phyloP scores from a whole-genome alignment of 2,113 vertebrate species.

The Sorex araneus region DNA sequence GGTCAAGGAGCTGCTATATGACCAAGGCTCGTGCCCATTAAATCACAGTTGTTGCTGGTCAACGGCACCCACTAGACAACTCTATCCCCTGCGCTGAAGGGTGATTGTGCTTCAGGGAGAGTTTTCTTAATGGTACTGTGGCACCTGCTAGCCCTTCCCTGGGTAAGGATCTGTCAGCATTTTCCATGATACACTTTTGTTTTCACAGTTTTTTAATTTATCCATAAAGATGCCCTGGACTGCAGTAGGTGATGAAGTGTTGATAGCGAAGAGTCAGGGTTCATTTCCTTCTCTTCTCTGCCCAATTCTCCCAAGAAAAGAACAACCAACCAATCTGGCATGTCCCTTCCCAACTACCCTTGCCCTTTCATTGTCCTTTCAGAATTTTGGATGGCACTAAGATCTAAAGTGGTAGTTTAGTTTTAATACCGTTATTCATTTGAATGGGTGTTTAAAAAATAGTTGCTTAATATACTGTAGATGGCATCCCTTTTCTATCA shows the following conservation, averaged over 20 bases:
- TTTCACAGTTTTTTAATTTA: conserved; percentile 89
- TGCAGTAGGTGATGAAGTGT: conserved; percentile 77
- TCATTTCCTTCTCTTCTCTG: conserved; percentile 26
- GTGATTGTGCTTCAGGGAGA: conserved; percentile 78
- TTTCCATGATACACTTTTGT: conserved; percentile 87
- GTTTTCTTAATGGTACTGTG: conserved; percentile 82
- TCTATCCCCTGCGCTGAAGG: conserved; percentile 80
- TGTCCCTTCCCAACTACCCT: conserved; percentile 29
- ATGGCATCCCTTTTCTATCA: conserved; percentile 66
- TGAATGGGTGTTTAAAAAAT: background rate
- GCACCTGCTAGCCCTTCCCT: conserved; percentile 82
- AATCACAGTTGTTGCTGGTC: conserved; percentile 88
- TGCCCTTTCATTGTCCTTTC: conserved; percentile 58
- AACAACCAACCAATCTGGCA: conserved; percentile 55
- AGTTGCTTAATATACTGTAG: conserved; percentile 6
- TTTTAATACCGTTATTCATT: conserved; percentile 41
- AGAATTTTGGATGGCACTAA: conserved; percentile 78
- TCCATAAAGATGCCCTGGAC: conserved; percentile 87
- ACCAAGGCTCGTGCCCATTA: conserved; percentile 86
- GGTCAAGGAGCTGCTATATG: conserved; percentile 82
- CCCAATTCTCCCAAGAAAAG: conserved; percentile 75
- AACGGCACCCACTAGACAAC: conserved; percentile 80
- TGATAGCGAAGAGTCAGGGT: conserved; percentile 66
- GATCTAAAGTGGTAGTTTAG: conserved; percentile 12
- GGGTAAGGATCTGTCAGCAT: conserved; percentile 85